Evolutionary conservation across 1,140 invertebrate genomes (phyloP), one percentile per base, ranked within the genome.

Genomic region (Diorhabda carinulata): DNA sequence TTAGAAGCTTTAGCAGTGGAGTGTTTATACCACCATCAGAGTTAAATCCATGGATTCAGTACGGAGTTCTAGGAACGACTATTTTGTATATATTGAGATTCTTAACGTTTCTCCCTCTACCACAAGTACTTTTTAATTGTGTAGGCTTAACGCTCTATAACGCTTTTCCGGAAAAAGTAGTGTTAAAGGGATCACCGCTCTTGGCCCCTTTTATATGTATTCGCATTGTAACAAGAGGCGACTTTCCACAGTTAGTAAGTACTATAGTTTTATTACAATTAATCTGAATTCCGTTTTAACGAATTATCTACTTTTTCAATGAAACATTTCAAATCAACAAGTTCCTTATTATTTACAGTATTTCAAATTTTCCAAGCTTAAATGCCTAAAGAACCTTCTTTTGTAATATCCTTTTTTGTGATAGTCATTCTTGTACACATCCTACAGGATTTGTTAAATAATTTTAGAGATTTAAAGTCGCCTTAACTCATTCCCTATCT

Each of bases 201-300:
- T 81, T 97, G 69, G 95, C 95, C 25, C 97, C 97, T 3, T 98
- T 98, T 80, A 91, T 99, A 61, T 98, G 96, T 80, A 93, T 99
- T 71, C 87, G 97, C 64, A 90, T 98, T 5, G 97, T 99, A 0
- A 99, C 97, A 0, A 87, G 96, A 70, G 97, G 97, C 2, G 94
- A 98, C 82, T 98, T 92, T 83, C 94, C 97, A 2, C 90, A 96
- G 70, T 83, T 99, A 61, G 96, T 52, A 52, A 52, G 47, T 52
- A 52, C 47, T n/a, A n/a, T 3, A 52, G 6, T 8, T 52, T 52
- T 52, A 52, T 8, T 52, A n/a, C 47, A 52, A n/a, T 52, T 25
- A 25, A 25, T 25, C 25, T 25, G 25, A 25, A 25, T 25, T 25
- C 25, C 25, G 25, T 25, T 25, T 25, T 25, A 25, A 25, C 25